phyloP scores from a whole-genome alignment of 2,113 vertebrate genomes.

The Megaleporinus macrocephalus region DNA sequence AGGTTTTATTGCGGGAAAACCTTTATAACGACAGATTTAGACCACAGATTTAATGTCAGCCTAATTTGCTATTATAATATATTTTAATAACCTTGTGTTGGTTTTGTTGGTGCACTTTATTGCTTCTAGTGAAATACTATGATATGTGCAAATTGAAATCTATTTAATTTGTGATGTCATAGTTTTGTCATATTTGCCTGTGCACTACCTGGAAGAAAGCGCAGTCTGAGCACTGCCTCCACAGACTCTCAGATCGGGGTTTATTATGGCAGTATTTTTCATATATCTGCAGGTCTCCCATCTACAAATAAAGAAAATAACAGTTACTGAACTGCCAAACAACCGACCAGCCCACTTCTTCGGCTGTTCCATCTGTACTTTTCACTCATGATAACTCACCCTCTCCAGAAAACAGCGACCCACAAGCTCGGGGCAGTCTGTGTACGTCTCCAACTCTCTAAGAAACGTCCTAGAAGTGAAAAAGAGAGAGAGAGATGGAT shows the following conservation, averaged over 20 bases:
- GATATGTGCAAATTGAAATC: too few relatives aligned
- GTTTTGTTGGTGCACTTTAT: too few relatives aligned
- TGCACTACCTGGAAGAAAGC: conserved; percentile 91
- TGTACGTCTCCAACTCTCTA: conserved; percentile 88
- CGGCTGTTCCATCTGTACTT: neutral
- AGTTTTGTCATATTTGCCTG: neutral
- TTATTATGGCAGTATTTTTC: conserved; percentile 99
- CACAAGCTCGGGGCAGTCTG: conserved; percentile 89
- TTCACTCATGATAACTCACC: conserved; percentile 70
- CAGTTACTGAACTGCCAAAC: neutral
- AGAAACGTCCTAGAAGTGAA: conserved; percentile 90
- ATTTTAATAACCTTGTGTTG: too few relatives aligned
- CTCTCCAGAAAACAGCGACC: conserved; percentile 91
- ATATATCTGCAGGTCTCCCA: conserved; percentile 97
- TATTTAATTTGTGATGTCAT: too few relatives aligned
- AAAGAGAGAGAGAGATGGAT: neutral
- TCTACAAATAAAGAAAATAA: conserved; percentile 71
- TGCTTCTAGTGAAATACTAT: too few relatives aligned
- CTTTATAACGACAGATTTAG: too few relatives aligned
- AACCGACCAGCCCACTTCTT: neutral
- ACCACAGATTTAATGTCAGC: too few relatives aligned
- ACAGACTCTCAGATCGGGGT: conserved; percentile 95
- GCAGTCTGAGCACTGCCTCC: conserved; percentile 96
- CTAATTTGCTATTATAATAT: too few relatives aligned
- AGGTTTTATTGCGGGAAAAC: too few relatives aligned